Conservation (phyloP, 2,888 invertebrate species). For the Acrobasis consociella region DNA sequence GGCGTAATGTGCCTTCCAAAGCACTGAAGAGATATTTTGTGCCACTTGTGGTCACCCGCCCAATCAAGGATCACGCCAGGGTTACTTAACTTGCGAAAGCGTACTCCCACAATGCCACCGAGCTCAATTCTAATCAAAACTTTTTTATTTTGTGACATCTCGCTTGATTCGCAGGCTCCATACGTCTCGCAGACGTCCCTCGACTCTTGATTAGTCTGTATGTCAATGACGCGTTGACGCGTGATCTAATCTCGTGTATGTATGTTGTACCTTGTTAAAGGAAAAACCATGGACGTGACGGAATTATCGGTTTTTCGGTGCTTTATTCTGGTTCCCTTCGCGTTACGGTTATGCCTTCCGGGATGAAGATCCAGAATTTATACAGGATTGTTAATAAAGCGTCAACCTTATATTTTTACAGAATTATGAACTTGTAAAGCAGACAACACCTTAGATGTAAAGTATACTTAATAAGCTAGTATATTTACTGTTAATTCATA, state of each 20-base stretch:
- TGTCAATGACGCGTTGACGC: slow-evolving; percentile 34
- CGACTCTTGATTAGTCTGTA: slow-evolving; percentile 23
- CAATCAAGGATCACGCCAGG: too few species aligned
- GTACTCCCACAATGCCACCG: too few species aligned
- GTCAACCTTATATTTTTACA: too few species aligned
- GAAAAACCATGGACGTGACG: slow-evolving; percentile 17
- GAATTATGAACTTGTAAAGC: too few species aligned
- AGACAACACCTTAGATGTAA: too few species aligned
- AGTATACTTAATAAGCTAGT: too few species aligned
- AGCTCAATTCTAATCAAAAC: neutral
- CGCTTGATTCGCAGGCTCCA: neutral
- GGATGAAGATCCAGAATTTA: neutral
- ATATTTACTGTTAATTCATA: too few species aligned
- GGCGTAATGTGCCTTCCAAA: too few species aligned
- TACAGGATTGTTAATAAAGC: too few species aligned
- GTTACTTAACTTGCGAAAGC: too few species aligned
- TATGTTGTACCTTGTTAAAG: neutral
- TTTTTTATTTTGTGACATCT: neutral
- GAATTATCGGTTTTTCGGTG: neutral
- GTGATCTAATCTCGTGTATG: slow-evolving; percentile 28
- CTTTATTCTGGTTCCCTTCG: neutral
- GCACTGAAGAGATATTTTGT: too few species aligned
- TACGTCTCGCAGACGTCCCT: neutral
- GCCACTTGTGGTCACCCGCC: too few species aligned
- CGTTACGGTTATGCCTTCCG: neutral